Base-by-base conservation (phyloP, 2,113 vertebrate genomes). In the Equus quagga region DNA sequence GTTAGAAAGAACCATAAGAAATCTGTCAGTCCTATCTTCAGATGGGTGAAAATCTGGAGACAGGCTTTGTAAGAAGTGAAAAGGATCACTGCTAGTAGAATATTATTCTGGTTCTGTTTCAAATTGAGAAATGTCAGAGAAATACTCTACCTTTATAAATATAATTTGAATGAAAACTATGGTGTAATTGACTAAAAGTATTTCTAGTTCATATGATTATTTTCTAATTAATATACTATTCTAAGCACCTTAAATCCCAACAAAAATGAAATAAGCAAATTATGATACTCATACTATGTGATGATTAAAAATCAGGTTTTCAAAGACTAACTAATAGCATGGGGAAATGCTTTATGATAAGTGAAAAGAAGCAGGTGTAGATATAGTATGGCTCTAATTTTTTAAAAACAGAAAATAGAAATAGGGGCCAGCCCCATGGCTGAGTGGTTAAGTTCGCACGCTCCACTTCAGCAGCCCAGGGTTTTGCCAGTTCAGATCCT, bases 201-300 rank as follows among this genome's bases (percentile, higher is more conserved):
- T 81, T 95, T 97, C 76, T 44, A 81, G 17, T 65, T 94, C 54
- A 89, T 89, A 65, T 9, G 58, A 58, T 89, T 94, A 65, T 91
- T 93, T 97, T 94, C 84, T 90, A 96, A 89, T 86, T 92, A 76
- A 85, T 33, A 56, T 86, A 62, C 11, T 21, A 82, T 11, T 89
- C 56, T 44, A 89, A 93, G 5, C 28, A 49, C 84, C 44, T 83
- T 96, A 95, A 80, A 94, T 60, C 19, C 56, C 81, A 84, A 90
- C 46, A 92, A 95, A 97, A 95, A 64, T 96, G 62, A 97, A 95
- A 91, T 91, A 83, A 96, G 84, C 82, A 95, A 86, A 91, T 46
- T 84, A 87, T 67, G 36, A 17, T 64, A 81, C 23, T 85, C 78
- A 83, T 41, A 82, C 12, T 21, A 93, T 36, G 33, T 62, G 41